Percentiles rank a stretch among this genome's conserved stretches.
Conservation (phyloP, 1,140 invertebrate species). For the Lethrus apterus region DNA sequence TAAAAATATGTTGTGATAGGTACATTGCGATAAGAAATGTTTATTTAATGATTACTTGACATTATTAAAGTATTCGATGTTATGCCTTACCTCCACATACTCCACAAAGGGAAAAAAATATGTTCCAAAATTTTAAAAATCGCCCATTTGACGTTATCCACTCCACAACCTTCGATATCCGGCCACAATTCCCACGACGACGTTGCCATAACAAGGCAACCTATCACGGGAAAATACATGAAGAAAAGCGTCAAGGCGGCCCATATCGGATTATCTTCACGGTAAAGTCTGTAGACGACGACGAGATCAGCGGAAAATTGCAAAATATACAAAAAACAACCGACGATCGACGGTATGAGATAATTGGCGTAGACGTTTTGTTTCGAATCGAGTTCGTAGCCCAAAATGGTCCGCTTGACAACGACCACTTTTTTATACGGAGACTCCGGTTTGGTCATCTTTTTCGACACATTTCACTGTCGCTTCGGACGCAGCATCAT, state of each 20-base stretch:
- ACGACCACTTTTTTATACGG: conserved; percentile 9
- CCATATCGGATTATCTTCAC: conserved; percentile 44
- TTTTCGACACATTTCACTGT: not conserved
- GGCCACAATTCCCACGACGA: conserved; percentile 48
- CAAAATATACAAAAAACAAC: conserved; percentile 42
- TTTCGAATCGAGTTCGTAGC: conserved; percentile 37
- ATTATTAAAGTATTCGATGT: conserved; percentile 1
- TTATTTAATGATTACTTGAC: not conserved
- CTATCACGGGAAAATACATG: conserved; percentile 45
- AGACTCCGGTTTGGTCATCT: conserved; percentile 4
- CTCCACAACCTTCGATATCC: conserved; percentile 26
- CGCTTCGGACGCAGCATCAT: too few relatives aligned
- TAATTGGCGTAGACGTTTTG: conserved; percentile 45
- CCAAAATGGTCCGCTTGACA: conserved; percentile 25
- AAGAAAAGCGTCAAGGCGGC: conserved; percentile 42
- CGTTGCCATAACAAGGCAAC: conserved; percentile 45
- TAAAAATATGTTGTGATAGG: too few relatives aligned
- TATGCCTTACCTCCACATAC: conserved; percentile 56
- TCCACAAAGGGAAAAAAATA: conserved; percentile 56
- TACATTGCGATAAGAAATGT: not conserved
- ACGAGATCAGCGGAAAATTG: conserved; percentile 45
- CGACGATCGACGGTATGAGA: conserved; percentile 42
- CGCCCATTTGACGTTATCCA: conserved; percentile 45
- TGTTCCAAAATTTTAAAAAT: conserved; percentile 49
- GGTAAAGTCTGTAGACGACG: conserved; percentile 43